phyloP scores from a whole-genome alignment of 2,888 invertebrate species.

The Orthosia incerta region DNA sequence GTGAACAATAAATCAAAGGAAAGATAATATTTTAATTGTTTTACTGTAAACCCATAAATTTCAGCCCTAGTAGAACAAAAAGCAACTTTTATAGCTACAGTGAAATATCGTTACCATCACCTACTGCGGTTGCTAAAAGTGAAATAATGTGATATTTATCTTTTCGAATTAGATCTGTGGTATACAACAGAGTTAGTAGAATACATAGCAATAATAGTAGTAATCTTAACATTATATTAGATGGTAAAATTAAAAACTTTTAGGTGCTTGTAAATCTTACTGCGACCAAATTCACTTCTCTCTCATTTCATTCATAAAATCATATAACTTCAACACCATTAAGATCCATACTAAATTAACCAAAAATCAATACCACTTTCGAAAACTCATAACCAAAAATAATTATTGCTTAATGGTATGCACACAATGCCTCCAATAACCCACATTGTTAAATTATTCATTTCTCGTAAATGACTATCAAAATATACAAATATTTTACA shows the following conservation, averaged over 20 bases:
- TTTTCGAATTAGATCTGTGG: slow-evolving; percentile 19
- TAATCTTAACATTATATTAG: neutral
- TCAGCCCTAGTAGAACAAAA: neutral
- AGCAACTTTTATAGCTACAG: neutral
- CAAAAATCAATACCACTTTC: slow-evolving; percentile 48
- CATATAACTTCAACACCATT: slow-evolving; percentile 8
- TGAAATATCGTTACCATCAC: neutral
- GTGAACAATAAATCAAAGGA: neutral
- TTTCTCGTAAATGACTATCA: slow-evolving; percentile 55
- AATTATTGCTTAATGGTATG: slow-evolving; percentile 50
- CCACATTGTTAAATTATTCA: slow-evolving; percentile 41
- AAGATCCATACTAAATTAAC: slow-evolving; percentile 22
- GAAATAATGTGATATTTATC: slow-evolving; percentile 3
- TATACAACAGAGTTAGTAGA: neutral
- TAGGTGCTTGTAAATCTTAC: neutral
- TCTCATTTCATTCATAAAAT: slow-evolving; percentile 31
- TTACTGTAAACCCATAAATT: neutral
- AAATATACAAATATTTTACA: slow-evolving; percentile 57
- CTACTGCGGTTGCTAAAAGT: neutral
- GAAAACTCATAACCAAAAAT: slow-evolving; percentile 31
- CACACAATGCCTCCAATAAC: slow-evolving; percentile 42
- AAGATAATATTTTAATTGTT: neutral
- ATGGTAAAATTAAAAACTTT: neutral
- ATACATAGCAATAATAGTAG: neutral
- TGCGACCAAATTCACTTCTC: slow-evolving; percentile 1